These are phyloP conservation scores for Apamea epomidion DNA, from an alignment of 2,888 invertebrate genomes.

Conservation along the genomic window DNA sequence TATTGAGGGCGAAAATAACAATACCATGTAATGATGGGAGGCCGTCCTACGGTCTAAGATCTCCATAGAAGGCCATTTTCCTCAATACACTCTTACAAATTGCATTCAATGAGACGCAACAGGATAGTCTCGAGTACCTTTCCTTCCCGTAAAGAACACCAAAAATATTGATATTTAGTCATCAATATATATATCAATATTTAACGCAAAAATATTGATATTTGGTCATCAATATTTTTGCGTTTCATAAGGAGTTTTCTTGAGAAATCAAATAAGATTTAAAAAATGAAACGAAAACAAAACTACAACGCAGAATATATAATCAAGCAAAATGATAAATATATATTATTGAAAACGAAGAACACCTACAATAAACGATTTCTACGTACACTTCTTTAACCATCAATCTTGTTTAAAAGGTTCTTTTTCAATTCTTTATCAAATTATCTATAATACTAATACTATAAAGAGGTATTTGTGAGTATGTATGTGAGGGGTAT, in stretches of 20 bases:
- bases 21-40: constrained; percentile 24
- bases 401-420: too few relatives aligned
- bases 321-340: not conserved
- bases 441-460: too few relatives aligned
- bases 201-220: too few relatives aligned
- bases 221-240: constrained; percentile 15
- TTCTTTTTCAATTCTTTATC: too few relatives aligned
- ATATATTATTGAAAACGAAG: too few relatives aligned
- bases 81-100: constrained; percentile 58
- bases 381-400: too few relatives aligned
- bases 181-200: too few relatives aligned
- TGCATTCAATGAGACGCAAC: constrained; percentile 56
- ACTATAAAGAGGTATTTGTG: too few relatives aligned
- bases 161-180: too few relatives aligned
- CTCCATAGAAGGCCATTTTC: constrained; percentile 42
- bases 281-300: not conserved
- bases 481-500: too few relatives aligned
- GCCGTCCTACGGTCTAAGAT: constrained; percentile 7
- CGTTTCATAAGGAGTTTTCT: not conserved
- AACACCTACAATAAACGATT: too few relatives aligned
- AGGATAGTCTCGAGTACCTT: constrained; percentile 17
- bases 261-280: not conserved
- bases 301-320: not conserved
- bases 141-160: constrained; percentile 10
- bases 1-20: constrained; percentile 28